Percentiles rank a stretch among this genome's conserved stretches.
These are phyloP conservation scores for Nasua narica DNA, from an alignment of 2,797 vertebrate genomes.

Conservation along the genomic window DNA sequence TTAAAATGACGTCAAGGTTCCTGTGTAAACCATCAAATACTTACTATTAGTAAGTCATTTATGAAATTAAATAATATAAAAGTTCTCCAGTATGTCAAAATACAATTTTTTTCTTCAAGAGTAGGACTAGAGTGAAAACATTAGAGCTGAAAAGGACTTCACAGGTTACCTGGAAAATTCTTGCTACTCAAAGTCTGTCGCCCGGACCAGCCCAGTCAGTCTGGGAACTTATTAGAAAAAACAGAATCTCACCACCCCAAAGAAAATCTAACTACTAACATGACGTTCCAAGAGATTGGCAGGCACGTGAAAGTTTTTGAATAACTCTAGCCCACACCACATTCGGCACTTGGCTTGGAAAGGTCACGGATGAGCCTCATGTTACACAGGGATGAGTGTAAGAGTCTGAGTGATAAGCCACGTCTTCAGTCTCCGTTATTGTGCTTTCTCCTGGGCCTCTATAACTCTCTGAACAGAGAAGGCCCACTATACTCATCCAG, in stretches of 20 bases:
- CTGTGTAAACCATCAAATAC: constrained; percentile 4
- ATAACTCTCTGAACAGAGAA: neutral
- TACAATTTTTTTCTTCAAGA: neutral
- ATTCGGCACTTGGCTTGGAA: neutral
- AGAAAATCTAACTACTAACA: neutral
- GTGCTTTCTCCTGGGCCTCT: neutral
- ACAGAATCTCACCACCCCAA: neutral
- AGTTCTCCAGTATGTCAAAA: neutral
- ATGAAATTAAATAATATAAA: neutral
- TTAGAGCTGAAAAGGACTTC: neutral
- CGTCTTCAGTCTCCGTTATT: neutral
- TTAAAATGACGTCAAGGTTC: constrained; percentile 30
- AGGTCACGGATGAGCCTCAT: neutral
- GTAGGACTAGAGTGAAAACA: neutral
- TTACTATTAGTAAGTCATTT: constrained; percentile 8
- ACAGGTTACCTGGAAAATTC: neutral
- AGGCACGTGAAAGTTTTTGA: neutral
- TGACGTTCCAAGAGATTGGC: neutral
- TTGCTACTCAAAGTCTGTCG: neutral
- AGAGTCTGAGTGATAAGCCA: neutral
- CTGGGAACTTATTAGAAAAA: neutral
- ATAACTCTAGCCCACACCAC: neutral
- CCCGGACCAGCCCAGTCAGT: neutral
- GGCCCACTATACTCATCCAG: neutral
- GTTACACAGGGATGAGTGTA: neutral